Evolutionary conservation across 2,888 invertebrate species (phyloP).

Genomic region (Erannis defoliaria): DNA sequence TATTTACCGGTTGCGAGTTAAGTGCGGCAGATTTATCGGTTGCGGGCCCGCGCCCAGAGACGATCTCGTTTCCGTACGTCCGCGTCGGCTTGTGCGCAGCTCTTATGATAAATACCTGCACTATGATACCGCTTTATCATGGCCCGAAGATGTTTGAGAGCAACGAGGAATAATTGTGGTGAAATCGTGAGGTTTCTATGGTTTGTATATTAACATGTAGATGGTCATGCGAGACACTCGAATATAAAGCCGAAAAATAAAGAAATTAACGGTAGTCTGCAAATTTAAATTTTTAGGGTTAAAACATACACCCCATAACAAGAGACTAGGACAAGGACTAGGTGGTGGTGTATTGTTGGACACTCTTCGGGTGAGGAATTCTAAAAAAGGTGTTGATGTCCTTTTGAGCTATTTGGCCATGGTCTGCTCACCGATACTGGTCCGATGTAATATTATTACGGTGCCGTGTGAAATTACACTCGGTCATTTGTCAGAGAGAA

Average conservation of each 20-base stretch:
- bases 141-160: slow-evolving; percentile 58
- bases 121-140: slow-evolving; percentile 68
- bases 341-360: no score
- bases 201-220: slow-evolving; percentile 41
- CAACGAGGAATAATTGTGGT: slow-evolving; percentile 58
- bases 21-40: slow-evolving; percentile 86
- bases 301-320: no score
- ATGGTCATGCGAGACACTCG: neutral
- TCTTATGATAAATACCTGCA: slow-evolving; percentile 64
- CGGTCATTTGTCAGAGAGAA: slow-evolving; percentile 81
- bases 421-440: slow-evolving; percentile 35
- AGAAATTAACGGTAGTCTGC: neutral
- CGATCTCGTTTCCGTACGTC: slow-evolving; percentile 81
- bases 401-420: neutral
- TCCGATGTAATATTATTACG: slow-evolving; percentile 65
- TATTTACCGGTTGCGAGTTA: slow-evolving; percentile 86
- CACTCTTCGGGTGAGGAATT: neutral
- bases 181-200: slow-evolving; percentile 51
- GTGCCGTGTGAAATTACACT: slow-evolving; percentile 82
- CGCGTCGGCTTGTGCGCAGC: slow-evolving; percentile 58
- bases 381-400: slow-evolving; percentile 25
- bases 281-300: neutral
- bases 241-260: neutral
- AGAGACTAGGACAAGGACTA: no score
- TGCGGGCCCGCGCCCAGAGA: slow-evolving; percentile 70